Conservation (phyloP, 2,113 vertebrate species). For the Trochalopteron elliotii region DNA sequence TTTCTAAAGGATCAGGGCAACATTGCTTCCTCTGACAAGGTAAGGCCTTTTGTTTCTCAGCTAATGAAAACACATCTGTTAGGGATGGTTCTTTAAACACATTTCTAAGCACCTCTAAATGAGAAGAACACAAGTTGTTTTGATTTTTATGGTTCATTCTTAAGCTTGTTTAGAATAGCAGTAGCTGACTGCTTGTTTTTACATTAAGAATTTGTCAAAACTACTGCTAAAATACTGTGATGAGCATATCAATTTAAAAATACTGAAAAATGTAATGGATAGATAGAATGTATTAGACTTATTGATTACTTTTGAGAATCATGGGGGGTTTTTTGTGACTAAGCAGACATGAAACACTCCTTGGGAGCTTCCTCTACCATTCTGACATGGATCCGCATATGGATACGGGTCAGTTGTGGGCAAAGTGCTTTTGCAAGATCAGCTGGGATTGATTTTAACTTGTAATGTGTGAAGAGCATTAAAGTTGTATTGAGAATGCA, state of each 20-base stretch:
- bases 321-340: background rate
- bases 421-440: background rate
- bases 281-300: background rate
- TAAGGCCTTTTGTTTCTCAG: slow-evolving; percentile 13
- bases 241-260: background rate
- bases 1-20: background rate
- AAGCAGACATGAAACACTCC: background rate
- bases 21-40: slow-evolving; percentile 38
- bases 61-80: background rate
- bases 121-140: background rate
- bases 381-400: background rate
- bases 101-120: background rate
- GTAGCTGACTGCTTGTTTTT: background rate
- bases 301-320: background rate
- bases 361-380: background rate
- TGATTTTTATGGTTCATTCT: background rate
- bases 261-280: background rate
- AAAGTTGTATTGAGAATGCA: background rate
- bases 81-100: background rate
- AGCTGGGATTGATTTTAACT: background rate
- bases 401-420: background rate
- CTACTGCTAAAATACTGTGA: background rate
- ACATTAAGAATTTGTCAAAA: background rate
- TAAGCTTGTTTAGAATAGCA: background rate
- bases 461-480: background rate